Percentiles rank a stretch among this genome's conserved stretches.
Conservation (phyloP, 2,888 invertebrate genomes). For the Cosmia pyralina region DNA sequence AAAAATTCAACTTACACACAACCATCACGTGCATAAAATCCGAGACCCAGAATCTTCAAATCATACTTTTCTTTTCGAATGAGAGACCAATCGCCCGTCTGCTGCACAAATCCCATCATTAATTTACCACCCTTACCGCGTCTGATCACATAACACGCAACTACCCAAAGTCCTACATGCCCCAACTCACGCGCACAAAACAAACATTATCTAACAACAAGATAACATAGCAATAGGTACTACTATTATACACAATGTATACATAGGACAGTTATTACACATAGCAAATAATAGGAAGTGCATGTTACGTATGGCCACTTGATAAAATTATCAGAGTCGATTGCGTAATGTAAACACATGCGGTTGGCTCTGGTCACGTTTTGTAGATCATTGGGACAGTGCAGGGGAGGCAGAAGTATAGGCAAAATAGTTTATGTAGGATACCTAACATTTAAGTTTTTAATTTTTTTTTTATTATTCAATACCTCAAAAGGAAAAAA, state of each 20-base stretch:
- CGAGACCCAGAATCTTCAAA: neutral
- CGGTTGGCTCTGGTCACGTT: conserved; percentile 36
- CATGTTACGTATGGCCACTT: conserved; percentile 21
- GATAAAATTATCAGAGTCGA: conserved; percentile 25
- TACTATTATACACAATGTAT: neutral
- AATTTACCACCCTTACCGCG: neutral
- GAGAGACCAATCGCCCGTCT: neutral
- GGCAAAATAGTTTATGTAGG: neutral
- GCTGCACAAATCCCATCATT: neutral
- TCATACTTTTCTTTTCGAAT: neutral
- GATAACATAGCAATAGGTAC: conserved; percentile 26
- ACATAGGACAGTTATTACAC: conserved; percentile 25
- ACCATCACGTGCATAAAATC: neutral
- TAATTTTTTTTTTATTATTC: too few relatives aligned
- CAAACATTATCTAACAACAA: conserved; percentile 18
- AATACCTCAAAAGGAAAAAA: too few relatives aligned
- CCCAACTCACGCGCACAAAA: conserved; percentile 24
- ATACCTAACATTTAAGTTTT: too few relatives aligned
- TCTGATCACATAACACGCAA: neutral
- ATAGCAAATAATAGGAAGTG: conserved; percentile 50
- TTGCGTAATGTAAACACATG: conserved; percentile 44
- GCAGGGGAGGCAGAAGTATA: neutral
- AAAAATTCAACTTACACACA: neutral
- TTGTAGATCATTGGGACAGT: conserved; percentile 21
- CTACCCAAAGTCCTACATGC: conserved; percentile 15